phyloP scores from a whole-genome alignment of 2,888 invertebrate species.

The Ametastegia equiseti region DNA sequence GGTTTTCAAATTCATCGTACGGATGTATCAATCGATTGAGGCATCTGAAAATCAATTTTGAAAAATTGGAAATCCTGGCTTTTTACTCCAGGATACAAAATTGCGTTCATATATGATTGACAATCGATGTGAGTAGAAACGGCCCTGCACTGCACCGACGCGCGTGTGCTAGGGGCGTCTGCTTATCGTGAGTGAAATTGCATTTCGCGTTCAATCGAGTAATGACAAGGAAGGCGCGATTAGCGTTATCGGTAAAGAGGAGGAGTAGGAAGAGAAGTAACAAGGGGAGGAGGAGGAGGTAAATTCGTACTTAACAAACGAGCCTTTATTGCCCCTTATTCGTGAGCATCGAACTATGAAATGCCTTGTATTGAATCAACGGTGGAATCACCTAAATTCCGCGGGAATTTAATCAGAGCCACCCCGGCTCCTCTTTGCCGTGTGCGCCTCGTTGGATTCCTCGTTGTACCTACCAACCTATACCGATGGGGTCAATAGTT shows the following conservation, averaged over 20 bases:
- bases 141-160: neutral
- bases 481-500: slow-evolving; percentile 62
- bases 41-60: too few relatives aligned
- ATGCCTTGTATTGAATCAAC: slow-evolving; percentile 69
- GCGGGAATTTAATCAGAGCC: slow-evolving; percentile 70
- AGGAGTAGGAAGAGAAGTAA: neutral
- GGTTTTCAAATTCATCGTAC: too few relatives aligned
- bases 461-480: slow-evolving; percentile 49
- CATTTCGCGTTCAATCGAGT: neutral
- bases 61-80: too few relatives aligned
- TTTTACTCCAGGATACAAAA: neutral
- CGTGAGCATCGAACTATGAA: slow-evolving; percentile 68
- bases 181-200: slow-evolving; percentile 10
- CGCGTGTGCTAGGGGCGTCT: neutral
- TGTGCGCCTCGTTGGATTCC: slow-evolving; percentile 41
- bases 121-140: neutral
- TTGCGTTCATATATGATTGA: neutral
- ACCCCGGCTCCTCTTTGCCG: slow-evolving; percentile 54
- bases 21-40: too few relatives aligned
- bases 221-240: too few relatives aligned
- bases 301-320: slow-evolving; percentile 53
- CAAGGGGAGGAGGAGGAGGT: neutral
- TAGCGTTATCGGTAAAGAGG: neutral
- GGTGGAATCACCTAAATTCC: slow-evolving; percentile 68
- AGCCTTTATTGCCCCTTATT: slow-evolving; percentile 68